A percentile compares a stretch with the other conserved stretches of the same genome.
phyloP scores from a whole-genome alignment of 1,140 invertebrate genomes.

The Aphelenchoides fujianensis region DNA sequence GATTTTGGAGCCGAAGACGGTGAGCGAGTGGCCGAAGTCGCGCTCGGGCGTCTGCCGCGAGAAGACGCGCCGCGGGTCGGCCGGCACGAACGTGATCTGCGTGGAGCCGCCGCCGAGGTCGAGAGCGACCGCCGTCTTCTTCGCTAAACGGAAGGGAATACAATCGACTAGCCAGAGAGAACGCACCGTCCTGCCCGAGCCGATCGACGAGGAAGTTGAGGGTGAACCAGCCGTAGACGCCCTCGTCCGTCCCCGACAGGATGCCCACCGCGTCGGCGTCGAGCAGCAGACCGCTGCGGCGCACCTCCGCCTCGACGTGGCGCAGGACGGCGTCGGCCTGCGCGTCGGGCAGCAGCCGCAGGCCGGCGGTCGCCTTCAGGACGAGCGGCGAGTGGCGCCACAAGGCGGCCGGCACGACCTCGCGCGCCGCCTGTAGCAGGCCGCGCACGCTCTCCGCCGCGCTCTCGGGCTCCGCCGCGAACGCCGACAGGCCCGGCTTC shows the following conservation, averaged over 20 bases:
- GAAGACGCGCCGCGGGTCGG: constrained; percentile 66
- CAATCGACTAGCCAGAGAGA: constrained; percentile 13
- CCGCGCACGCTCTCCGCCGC: constrained; percentile 73
- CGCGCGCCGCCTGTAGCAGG: constrained; percentile 75
- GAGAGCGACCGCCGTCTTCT: constrained; percentile 73
- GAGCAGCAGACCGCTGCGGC: constrained; percentile 72
- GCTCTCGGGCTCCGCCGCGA: constrained; percentile 74
- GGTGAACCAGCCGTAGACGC: constrained; percentile 63
- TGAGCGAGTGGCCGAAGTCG: constrained; percentile 68
- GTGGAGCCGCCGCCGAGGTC: constrained; percentile 93
- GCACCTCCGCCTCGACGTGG: constrained; percentile 68
- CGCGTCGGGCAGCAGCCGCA: constrained; percentile 74
- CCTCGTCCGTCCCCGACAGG: constrained; percentile 88
- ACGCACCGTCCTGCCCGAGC: constrained; percentile 24
- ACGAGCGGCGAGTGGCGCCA: constrained; percentile 75
- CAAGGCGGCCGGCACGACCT: constrained; percentile 72
- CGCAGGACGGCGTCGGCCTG: constrained; percentile 75
- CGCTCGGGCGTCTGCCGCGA: constrained; percentile 39
- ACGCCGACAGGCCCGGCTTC: constrained; percentile 83
- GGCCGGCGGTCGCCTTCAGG: constrained; percentile 79
- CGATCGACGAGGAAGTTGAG: constrained; percentile 53
- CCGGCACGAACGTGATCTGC: constrained; percentile 78
- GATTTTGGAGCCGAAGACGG: constrained; percentile 71
- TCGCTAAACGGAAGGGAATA: constrained; percentile 13
- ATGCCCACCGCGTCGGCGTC: constrained; percentile 77